Conservation (phyloP, 2,888 invertebrate species). For the Rhagophthalmus giganteus region DNA sequence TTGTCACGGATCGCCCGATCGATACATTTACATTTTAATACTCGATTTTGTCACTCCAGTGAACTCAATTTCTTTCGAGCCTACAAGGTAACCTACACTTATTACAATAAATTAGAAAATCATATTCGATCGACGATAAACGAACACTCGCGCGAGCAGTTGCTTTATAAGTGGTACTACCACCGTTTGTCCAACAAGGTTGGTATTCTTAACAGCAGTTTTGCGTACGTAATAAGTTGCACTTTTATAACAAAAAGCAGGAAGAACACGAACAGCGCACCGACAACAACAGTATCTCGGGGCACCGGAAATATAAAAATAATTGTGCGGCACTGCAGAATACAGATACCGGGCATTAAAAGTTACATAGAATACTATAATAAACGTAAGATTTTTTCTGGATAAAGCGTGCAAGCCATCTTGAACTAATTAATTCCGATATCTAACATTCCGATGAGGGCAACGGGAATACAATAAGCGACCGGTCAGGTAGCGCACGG, state of each 20-base stretch:
- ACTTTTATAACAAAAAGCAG: constrained; percentile 16
- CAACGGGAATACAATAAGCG: constrained; percentile 30
- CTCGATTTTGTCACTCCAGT: too few relatives aligned
- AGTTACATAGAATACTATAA: constrained; percentile 36
- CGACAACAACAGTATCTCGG: constrained; percentile 14
- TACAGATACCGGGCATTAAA: constrained; percentile 29
- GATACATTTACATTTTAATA: too few relatives aligned
- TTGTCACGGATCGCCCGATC: too few relatives aligned
- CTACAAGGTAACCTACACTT: too few relatives aligned
- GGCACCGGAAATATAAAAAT: constrained; percentile 22
- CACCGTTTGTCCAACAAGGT: not conserved
- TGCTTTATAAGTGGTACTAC: too few relatives aligned
- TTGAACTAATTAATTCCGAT: constrained; percentile 46
- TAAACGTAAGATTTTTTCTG: constrained; percentile 37
- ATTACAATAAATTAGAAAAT: too few relatives aligned
- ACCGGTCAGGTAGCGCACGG: constrained; percentile 24
- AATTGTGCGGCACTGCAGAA: constrained; percentile 27
- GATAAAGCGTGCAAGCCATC: constrained; percentile 41
- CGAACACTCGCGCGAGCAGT: too few relatives aligned
- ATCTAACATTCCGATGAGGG: constrained; percentile 43
- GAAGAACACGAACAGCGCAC: constrained; percentile 17
- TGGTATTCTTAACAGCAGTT: too few relatives aligned
- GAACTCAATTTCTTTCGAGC: too few relatives aligned
- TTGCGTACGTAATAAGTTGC: not conserved
- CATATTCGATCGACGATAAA: too few relatives aligned